These are phyloP conservation scores for Novumbra hubbsi DNA, from an alignment of 2,797 vertebrate species.

Conservation along the genomic window DNA sequence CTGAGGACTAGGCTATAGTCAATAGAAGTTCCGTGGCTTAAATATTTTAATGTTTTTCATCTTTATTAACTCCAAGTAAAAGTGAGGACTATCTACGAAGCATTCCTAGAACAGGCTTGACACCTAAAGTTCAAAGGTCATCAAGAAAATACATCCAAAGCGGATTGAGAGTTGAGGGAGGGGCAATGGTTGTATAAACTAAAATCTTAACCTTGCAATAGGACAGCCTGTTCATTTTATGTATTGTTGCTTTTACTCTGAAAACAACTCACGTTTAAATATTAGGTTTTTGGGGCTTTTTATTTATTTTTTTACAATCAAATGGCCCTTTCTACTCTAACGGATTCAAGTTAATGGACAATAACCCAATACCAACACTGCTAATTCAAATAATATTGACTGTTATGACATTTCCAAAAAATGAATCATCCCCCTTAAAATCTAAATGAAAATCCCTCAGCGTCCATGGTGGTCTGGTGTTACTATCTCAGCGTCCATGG, in stretches of 20 bases:
- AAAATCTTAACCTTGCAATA: neutral
- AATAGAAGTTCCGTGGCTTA: neutral
- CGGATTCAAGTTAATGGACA: too few species aligned
- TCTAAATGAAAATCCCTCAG: neutral
- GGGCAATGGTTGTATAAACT: neutral
- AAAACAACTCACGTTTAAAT: neutral
- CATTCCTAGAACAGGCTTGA: neutral
- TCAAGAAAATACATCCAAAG: neutral
- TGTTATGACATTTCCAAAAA: neutral
- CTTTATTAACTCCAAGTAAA: neutral
- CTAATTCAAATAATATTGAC: neutral
- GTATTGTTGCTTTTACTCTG: neutral
- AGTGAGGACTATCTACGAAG: neutral
- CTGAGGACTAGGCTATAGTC: neutral
- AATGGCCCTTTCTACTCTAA: too few species aligned
- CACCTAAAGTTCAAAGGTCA: neutral
- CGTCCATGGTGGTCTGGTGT: neutral
- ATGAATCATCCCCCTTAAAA: neutral
- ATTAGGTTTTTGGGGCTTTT: neutral
- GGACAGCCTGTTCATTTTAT: neutral
- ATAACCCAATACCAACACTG: too few species aligned
- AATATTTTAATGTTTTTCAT: neutral
- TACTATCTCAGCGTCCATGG: neutral
- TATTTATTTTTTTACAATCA: neutral
- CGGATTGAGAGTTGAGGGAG: neutral